These are phyloP conservation scores for Dromius quadrimaculatus DNA, from an alignment of 2,888 invertebrate species.

Conservation along the genomic window DNA sequence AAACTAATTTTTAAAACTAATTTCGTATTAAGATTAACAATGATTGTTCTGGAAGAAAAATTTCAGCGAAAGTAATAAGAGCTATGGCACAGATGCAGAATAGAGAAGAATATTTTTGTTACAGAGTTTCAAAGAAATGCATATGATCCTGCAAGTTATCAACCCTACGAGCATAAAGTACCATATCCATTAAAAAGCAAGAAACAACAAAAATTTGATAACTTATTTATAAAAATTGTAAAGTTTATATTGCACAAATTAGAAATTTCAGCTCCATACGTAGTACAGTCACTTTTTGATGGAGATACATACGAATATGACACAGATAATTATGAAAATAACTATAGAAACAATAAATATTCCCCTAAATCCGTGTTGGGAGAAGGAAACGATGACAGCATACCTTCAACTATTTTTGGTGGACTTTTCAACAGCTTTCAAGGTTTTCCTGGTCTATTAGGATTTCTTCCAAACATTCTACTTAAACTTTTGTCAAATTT, in stretches of 20 bases:
- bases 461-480: conserved; percentile 61
- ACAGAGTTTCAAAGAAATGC: conserved; percentile 35
- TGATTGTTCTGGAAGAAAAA: too few relatives aligned
- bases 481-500: conserved; percentile 61
- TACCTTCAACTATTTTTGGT: conserved; percentile 57
- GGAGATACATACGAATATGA: conserved; percentile 9
- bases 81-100: too few relatives aligned
- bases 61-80: too few relatives aligned
- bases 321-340: neutral
- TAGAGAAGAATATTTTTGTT: conserved; percentile 11
- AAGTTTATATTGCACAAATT: conserved; percentile 50
- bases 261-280: conserved; percentile 42
- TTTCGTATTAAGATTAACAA: too few relatives aligned
- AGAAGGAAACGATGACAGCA: conserved; percentile 50
- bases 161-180: neutral
- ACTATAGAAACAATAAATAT: too few relatives aligned
- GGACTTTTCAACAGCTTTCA: conserved; percentile 55
- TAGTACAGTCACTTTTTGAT: conserved; percentile 36
- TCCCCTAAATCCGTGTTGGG: too few relatives aligned
- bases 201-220: conserved; percentile 43
- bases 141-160: neutral
- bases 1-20: too few relatives aligned
- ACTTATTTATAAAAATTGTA: conserved; percentile 42
- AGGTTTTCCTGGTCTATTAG: conserved; percentile 59
- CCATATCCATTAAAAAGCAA: neutral